Evolutionary conservation across 2,888 invertebrate genomes (phyloP).

Genomic region (Luffia ferchaultella): DNA sequence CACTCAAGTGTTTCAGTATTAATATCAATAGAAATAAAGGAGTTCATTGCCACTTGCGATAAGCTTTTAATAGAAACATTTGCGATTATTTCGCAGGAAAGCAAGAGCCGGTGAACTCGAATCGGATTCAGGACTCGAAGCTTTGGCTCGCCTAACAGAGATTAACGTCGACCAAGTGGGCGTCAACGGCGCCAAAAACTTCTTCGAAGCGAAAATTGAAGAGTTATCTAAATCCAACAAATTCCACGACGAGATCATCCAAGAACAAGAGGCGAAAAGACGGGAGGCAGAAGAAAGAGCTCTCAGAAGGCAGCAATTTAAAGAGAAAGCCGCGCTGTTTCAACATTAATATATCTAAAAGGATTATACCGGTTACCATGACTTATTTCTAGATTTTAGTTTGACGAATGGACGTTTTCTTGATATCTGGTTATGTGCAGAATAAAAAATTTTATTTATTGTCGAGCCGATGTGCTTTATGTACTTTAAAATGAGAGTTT

Average conservation of each 20-base stretch:
- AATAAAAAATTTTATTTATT: no score
- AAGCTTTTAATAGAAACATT: background rate
- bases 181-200: conserved; percentile 92
- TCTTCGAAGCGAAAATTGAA: conserved; percentile 96
- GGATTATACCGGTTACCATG: background rate
- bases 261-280: conserved; percentile 90
- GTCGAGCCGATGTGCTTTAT: no score
- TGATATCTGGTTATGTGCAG: no score
- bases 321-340: conserved; percentile 89
- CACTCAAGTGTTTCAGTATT: conserved; percentile 1
- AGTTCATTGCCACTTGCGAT: background rate
- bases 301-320: conserved; percentile 81
- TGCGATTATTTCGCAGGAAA: conserved; percentile 64
- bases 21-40: conserved; percentile 1
- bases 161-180: conserved; percentile 95
- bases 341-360: conserved; percentile 31
- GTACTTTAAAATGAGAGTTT: no score
- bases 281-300: conserved; percentile 86
- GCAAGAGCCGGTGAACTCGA: conserved; percentile 91
- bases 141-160: conserved; percentile 87
- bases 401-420: no score
- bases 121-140: conserved; percentile 85
- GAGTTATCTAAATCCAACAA: conserved; percentile 83
- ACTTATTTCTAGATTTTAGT: no score
- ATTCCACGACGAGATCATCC: conserved; percentile 91